Percentiles rank a stretch among this genome's conserved stretches.
phyloP scores from a whole-genome alignment of 2,888 invertebrate species.

The Apodemia zela region DNA sequence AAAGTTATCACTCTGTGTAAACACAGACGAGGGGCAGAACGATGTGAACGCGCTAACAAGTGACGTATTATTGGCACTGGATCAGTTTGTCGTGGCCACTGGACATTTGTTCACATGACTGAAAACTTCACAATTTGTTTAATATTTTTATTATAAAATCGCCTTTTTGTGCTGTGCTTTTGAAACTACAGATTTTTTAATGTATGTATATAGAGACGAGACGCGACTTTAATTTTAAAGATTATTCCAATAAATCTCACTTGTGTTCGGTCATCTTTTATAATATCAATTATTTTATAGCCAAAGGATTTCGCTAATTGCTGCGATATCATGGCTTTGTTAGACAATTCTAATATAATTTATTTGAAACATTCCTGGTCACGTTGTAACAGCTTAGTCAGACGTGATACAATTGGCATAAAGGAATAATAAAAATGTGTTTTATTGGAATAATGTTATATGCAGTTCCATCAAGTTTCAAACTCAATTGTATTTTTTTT shows the following conservation, averaged over 20 bases:
- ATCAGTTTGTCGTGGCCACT: constrained; percentile 52
- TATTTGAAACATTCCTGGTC: no score
- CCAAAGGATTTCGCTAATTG: no score
- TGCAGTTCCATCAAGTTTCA: no score
- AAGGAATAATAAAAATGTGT: no score
- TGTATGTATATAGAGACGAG: neutral
- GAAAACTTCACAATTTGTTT: constrained; percentile 49
- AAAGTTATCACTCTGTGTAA: constrained; percentile 55
- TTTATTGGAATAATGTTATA: no score
- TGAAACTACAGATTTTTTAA: neutral
- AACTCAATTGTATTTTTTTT: constrained; percentile 40
- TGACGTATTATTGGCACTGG: constrained; percentile 63
- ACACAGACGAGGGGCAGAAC: constrained; percentile 40
- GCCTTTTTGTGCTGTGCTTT: constrained; percentile 2
- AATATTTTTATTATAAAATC: constrained; percentile 63
- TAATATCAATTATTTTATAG: no score
- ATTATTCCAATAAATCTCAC: neutral
- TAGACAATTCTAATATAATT: no score
- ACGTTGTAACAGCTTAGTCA: no score
- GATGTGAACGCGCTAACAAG: constrained; percentile 51
- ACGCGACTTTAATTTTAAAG: neutral
- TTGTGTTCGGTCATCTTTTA: neutral
- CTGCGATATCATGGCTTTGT: no score
- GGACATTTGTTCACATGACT: constrained; percentile 64
- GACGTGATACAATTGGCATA: no score